Base-by-base conservation (phyloP, 1,140 invertebrate species). In the Pissodes strobi region DNA sequence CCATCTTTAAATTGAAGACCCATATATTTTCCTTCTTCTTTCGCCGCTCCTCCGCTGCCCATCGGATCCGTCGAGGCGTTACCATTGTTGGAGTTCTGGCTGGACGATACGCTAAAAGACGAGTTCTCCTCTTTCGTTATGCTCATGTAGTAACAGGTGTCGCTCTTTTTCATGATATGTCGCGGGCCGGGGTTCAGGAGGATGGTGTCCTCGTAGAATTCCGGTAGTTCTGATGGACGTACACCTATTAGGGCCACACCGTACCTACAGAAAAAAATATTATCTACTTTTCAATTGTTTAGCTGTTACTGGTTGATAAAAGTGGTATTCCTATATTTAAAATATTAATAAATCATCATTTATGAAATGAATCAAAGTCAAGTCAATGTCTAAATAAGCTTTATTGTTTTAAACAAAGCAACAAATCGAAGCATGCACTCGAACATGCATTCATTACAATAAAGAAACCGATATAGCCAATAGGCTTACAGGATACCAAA, bases 141-240 rank as follows among this genome's bases (percentile, higher is more conserved):
- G 80, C 93, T 97, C 90, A 98, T 93, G 79, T 99, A 99, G 81
- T 98, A 99, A 77, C 95, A 97, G 18, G 93, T 95, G 79, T 99
- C 96, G 69, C 91, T 91, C 78, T 95, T 95, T 81, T 97, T 95
- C 92, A 99, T 96, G 72, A 97, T 95, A 81, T 99, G 95, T 19
- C 93, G 82, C 0, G 95, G 95, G n/a, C 96, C 96, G 1, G 97
- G 96, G 82, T 99, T 99, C 21, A 99, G 81, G 37, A 97, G 88
- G 69, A 99, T 98, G 0, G 93, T 91, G 74, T 95, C 87, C 82
- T 96, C 92, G 79, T 95, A 94, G 80, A 94, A 95, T 81, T 94
- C 92, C n/a, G 90, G 90, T 63, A 96, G 83, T 79, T 97, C 92
- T 0, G 93, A 88, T 19, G 94, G 92, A 58, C 95, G 86, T 3